Percentiles rank a stretch among this genome's conserved stretches.
These are phyloP conservation scores for Cyphomyrmex costatus DNA, from an alignment of 1,140 invertebrate species.

Conservation along the genomic window DNA sequence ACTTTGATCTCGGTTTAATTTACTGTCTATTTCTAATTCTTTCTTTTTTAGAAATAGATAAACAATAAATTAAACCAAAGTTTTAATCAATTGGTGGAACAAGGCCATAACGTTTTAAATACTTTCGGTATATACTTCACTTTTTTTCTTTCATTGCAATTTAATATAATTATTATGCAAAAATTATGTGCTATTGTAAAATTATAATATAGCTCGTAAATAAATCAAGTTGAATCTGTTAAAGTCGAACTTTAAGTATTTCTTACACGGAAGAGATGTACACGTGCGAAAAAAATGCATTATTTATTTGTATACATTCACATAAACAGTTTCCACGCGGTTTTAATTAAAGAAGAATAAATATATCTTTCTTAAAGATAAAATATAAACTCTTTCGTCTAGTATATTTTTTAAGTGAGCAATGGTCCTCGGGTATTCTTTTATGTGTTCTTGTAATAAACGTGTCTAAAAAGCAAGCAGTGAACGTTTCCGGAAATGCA, in stretches of 20 bases:
- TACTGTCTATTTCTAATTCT: too few species aligned
- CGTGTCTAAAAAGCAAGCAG: neutral
- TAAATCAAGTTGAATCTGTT: neutral
- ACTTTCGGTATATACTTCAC: neutral
- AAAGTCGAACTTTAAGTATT: neutral
- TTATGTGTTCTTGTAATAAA: neutral
- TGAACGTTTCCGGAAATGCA: constrained; percentile 1
- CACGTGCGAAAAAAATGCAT: neutral
- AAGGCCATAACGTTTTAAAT: neutral
- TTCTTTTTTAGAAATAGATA: too few species aligned
- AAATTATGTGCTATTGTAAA: neutral
- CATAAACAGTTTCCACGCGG: neutral
- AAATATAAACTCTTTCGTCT: neutral
- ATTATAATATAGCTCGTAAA: neutral
- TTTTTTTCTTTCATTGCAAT: constrained; percentile 1
- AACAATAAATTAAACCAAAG: too few species aligned
- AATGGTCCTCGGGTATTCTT: neutral
- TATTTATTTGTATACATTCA: neutral
- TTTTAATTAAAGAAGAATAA: neutral
- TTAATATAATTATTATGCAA: neutral
- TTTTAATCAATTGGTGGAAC: too few species aligned
- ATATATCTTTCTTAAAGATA: neutral
- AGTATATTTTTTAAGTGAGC: neutral
- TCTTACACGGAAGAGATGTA: neutral
- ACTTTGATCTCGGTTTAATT: too few species aligned